phyloP scores from a whole-genome alignment of 1,140 invertebrate genomes.

The Fragariocoptes setiger region DNA sequence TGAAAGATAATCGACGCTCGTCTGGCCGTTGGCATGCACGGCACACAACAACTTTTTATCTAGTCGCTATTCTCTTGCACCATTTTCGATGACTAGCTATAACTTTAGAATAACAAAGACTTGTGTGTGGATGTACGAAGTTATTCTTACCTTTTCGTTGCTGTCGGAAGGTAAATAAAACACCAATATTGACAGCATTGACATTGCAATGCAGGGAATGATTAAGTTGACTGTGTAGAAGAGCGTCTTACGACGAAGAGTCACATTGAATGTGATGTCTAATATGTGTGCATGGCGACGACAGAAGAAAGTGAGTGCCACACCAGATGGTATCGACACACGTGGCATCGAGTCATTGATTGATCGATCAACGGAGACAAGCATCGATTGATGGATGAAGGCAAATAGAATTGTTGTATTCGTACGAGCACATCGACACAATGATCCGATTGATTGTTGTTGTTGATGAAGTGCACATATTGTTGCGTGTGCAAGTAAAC shows the following conservation, averaged over 20 bases:
- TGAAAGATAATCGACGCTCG: not conserved
- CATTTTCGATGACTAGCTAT: too few relatives aligned
- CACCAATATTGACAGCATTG: slow-evolving; percentile 82
- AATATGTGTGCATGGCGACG: slow-evolving; percentile 51
- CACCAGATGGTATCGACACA: too few relatives aligned
- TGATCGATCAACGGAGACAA: too few relatives aligned
- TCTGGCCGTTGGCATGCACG: not conserved
- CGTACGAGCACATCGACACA: too few relatives aligned
- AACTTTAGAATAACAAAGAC: too few relatives aligned
- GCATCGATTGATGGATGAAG: too few relatives aligned
- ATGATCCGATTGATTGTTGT: too few relatives aligned
- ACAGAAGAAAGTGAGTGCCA: slow-evolving; percentile 58
- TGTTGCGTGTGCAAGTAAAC: too few relatives aligned
- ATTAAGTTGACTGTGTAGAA: slow-evolving; percentile 88
- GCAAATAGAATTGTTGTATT: too few relatives aligned
- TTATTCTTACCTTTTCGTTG: slow-evolving; percentile 57
- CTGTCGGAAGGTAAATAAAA: slow-evolving; percentile 95
- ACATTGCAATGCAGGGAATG: slow-evolving; percentile 78
- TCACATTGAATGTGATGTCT: slow-evolving; percentile 86
- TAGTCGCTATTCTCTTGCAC: not conserved
- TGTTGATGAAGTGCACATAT: too few relatives aligned
- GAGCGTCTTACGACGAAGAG: slow-evolving; percentile 60
- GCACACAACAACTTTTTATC: not conserved
- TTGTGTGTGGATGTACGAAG: too few relatives aligned
- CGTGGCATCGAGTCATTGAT: too few relatives aligned